Percentiles rank a stretch among this genome's conserved stretches.
Evolutionary conservation across 2,888 invertebrate genomes (phyloP).

Genomic region (Hydrotaea cyrtoneurina): DNA sequence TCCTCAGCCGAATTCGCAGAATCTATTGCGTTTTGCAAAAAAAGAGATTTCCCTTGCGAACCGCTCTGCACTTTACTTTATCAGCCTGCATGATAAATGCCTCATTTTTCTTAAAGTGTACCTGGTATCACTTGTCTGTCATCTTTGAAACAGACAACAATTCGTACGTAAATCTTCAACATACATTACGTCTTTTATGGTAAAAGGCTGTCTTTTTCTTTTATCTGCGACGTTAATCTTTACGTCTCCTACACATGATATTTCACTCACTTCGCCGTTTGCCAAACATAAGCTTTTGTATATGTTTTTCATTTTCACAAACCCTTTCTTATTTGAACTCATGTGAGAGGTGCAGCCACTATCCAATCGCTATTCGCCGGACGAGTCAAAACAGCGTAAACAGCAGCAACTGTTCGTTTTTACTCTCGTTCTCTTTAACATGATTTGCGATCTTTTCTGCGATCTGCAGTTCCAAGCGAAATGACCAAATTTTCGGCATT

Average conservation of each 20-base stretch:
- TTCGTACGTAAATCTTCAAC: slow-evolving; percentile 28
- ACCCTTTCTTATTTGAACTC: neutral
- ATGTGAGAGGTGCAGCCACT: neutral
- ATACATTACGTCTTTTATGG: neutral
- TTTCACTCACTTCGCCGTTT: neutral
- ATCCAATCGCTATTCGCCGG: slow-evolving; percentile 12
- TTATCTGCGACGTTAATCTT: neutral
- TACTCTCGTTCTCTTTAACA: neutral
- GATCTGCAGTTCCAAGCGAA: slow-evolving; percentile 4
- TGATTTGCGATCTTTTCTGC: neutral
- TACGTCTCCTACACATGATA: neutral
- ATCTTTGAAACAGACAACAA: slow-evolving; percentile 45
- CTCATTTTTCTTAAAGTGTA: slow-evolving; percentile 16
- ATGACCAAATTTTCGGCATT: neutral
- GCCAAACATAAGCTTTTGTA: slow-evolving; percentile 8
- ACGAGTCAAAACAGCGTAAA: too few species aligned
- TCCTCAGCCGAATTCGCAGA: neutral
- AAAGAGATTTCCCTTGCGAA: slow-evolving; percentile 10
- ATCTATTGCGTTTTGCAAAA: neutral
- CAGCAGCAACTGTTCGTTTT: too few species aligned
- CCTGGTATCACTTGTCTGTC: slow-evolving; percentile 40
- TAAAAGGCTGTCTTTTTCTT: neutral
- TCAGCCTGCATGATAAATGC: neutral
- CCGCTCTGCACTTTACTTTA: slow-evolving; percentile 3
- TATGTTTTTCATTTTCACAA: neutral